A percentile compares a stretch with the other conserved stretches of the same genome.
Conservation (phyloP, 1,140 invertebrate species). For the Trachymyrmex cornetzi region DNA sequence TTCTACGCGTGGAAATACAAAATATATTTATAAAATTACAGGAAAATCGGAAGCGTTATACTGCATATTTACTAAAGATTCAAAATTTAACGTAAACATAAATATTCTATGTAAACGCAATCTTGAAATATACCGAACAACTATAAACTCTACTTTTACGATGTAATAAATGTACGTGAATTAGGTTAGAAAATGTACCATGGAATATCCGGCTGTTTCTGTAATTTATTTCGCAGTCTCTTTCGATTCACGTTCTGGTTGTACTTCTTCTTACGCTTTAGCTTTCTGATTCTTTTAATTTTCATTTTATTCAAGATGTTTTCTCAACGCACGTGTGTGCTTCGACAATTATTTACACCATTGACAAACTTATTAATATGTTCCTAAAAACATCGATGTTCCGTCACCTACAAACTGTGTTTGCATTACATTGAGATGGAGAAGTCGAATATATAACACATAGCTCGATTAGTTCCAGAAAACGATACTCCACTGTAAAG, state of each 20-base stretch:
- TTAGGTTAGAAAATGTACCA: conserved; percentile 88
- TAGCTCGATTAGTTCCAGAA: neutral
- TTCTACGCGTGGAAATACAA: too few relatives aligned
- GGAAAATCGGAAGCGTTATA: too few relatives aligned
- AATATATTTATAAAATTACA: too few relatives aligned
- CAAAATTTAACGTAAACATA: too few relatives aligned
- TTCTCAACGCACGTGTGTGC: neutral
- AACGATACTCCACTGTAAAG: neutral
- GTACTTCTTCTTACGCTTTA: conserved; percentile 89
- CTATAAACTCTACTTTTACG: too few relatives aligned
- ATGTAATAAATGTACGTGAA: neutral
- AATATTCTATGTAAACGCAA: too few relatives aligned
- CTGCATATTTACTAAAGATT: too few relatives aligned
- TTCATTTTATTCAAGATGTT: conserved; percentile 75
- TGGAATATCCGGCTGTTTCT: conserved; percentile 89
- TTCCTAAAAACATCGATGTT: neutral
- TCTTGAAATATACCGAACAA: too few relatives aligned
- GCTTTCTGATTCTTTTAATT: conserved; percentile 90
- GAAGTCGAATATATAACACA: neutral
- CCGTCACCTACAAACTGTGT: neutral
- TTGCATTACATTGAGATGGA: neutral
- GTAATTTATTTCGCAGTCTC: conserved; percentile 89
- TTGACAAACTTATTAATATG: neutral
- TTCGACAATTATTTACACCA: neutral
- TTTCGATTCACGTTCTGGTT: conserved; percentile 91